phyloP scores from a whole-genome alignment of 2,113 vertebrate species.

The Xenopus tropicalis region UCB_Xtro_10.0 CM004446.2:742501-743000 shows the following conservation, averaged over 20 bases:
- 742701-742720: too few species aligned
- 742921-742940: conserved; percentile 18
- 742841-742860: conserved; percentile 11
- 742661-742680: too few species aligned
- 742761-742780: too few species aligned
- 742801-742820: too few species aligned
- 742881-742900: conserved; percentile 39
- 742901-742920: conserved; percentile 14
- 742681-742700: too few species aligned
- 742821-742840: too few species aligned
- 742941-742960: background rate
- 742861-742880: conserved; percentile 53
- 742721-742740: too few species aligned
- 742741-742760: too few species aligned
- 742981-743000: conserved; percentile 34
- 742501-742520: conserved; percentile 36
- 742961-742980: conserved; percentile 16
- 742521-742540: conserved; percentile 42
- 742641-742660: background rate
- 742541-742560: conserved; percentile 2
- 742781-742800: too few species aligned
- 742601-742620: background rate
- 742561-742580: conserved; percentile 41
- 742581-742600: conserved; percentile 26
- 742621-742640: rapidly evolving